Conservation (phyloP, 2,888 invertebrate genomes). For the Megalurothrips usitatus region DNA sequence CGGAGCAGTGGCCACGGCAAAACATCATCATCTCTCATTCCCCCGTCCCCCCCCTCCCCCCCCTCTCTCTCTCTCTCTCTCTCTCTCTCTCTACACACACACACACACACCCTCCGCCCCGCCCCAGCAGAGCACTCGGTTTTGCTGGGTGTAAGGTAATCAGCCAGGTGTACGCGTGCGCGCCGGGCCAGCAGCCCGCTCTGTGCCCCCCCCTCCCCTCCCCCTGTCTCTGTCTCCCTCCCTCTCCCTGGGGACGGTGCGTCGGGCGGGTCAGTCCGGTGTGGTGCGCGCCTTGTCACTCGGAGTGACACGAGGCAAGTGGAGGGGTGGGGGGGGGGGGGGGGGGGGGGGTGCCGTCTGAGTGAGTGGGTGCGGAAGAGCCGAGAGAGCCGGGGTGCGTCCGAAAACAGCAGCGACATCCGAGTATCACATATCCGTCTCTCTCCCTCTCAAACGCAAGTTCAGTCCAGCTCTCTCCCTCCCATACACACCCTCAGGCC, state of each 20-base stretch:
- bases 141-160: background rate
- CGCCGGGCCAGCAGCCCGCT: background rate
- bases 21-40: no score
- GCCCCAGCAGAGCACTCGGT: background rate
- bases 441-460: no score
- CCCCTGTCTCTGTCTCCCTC: background rate
- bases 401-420: no score
- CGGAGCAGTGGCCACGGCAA: no score
- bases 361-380: background rate
- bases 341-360: background rate
- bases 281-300: background rate
- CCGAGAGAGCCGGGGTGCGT: no score
- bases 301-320: background rate
- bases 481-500: no score
- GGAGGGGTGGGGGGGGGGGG: background rate
- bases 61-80: no score
- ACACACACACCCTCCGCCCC: no score
- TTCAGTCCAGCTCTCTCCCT: no score
- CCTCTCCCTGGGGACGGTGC: background rate
- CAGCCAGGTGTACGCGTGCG: background rate
- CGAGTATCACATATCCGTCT: no score
- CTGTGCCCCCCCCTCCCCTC: background rate
- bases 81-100: no score
- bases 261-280: background rate
- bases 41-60: no score